These are phyloP conservation scores for Melospiza georgiana DNA, from an alignment of 2,113 vertebrate genomes.

Conservation along the genomic window DNA sequence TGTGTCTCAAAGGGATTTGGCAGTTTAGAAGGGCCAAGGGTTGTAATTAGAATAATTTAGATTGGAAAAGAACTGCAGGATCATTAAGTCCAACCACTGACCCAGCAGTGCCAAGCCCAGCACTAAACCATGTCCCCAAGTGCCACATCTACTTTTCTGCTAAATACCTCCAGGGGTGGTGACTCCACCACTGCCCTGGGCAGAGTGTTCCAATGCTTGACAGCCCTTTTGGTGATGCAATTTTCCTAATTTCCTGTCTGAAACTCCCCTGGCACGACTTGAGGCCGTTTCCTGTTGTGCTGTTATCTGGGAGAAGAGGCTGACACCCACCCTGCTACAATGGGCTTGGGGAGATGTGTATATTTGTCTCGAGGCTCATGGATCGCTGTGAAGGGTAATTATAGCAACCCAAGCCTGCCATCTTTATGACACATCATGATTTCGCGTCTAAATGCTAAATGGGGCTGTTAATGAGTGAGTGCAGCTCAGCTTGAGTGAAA, in stretches of 20 bases:
- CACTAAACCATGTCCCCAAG: background rate
- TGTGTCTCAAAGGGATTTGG: background rate
- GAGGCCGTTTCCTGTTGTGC: background rate
- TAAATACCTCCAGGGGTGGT: background rate
- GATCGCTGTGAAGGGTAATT: constrained; percentile 3
- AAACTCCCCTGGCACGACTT: background rate
- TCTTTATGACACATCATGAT: constrained; percentile 24
- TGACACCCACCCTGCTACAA: background rate
- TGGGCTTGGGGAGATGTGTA: background rate
- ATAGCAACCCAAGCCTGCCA: background rate
- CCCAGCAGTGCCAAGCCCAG: background rate
- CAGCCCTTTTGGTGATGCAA: background rate
- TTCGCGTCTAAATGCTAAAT: constrained; percentile 4
- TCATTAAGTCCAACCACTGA: background rate
- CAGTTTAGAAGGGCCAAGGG: background rate
- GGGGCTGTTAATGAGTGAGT: constrained; percentile 28
- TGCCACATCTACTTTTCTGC: background rate
- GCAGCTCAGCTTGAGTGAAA: constrained; percentile 25
- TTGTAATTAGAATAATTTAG: background rate
- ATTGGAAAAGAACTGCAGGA: background rate
- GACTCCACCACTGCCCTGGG: background rate
- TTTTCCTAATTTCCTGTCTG: background rate
- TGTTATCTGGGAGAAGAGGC: background rate
- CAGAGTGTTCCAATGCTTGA: background rate
- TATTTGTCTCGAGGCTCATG: constrained; percentile 1